A percentile compares a stretch with the other conserved stretches of the same genome.
Conservation (phyloP, 37 sponge, comb jelly and placozoan species). For the Axinella damicornis region DNA sequence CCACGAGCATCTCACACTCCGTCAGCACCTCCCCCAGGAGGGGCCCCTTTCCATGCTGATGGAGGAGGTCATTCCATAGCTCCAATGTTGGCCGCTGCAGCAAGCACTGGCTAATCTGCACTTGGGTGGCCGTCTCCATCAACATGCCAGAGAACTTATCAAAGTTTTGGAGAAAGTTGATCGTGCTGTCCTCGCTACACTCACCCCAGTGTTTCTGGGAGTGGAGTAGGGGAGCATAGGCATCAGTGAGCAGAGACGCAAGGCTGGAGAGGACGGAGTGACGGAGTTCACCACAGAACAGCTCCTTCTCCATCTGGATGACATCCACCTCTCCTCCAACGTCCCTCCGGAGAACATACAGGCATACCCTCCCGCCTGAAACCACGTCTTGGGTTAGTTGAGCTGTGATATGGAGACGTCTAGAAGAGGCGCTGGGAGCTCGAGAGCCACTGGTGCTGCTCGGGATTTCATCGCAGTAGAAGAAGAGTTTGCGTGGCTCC, state of each 20-base stretch:
- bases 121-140: slow-evolving; percentile 35
- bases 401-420: slow-evolving; percentile 55
- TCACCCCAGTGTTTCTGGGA: slow-evolving; percentile 81
- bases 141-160: slow-evolving; percentile 37
- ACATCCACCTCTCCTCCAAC: slow-evolving; percentile 56
- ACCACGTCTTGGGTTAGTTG: slow-evolving; percentile 51
- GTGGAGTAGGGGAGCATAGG: slow-evolving; percentile 75
- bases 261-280: slow-evolving; percentile 80
- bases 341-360: slow-evolving; percentile 68
- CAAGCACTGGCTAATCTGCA: slow-evolving; percentile 28
- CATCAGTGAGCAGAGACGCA: slow-evolving; percentile 72
- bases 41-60: slow-evolving; percentile 2
- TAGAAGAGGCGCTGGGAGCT: slow-evolving; percentile 17
- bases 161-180: slow-evolving; percentile 63
- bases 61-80: slow-evolving; percentile 19
- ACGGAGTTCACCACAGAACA: slow-evolving; percentile 84
- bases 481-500: slow-evolving; percentile 81
- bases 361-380: slow-evolving; percentile 46
- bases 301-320: slow-evolving; percentile 71
- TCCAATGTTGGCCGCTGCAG: slow-evolving; percentile 33
- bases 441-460: neutral
- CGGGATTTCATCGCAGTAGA: slow-evolving; percentile 76
- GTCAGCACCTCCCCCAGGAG: slow-evolving; percentile 27
- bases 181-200: slow-evolving; percentile 56
- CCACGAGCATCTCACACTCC: slow-evolving; percentile 80